Conservation (phyloP, 1,140 invertebrate species). For the Linepithema humile region DNA sequence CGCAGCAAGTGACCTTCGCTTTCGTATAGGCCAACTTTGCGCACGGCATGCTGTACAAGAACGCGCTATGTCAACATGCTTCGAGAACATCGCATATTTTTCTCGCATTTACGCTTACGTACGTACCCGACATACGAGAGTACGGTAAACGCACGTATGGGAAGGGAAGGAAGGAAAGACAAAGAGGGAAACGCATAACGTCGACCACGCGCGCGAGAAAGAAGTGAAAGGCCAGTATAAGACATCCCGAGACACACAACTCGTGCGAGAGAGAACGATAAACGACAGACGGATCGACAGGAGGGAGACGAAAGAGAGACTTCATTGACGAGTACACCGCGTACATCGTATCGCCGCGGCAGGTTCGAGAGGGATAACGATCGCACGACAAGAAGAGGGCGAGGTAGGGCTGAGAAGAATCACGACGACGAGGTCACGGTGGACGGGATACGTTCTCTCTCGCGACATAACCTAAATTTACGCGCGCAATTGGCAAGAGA, state of each 20-base stretch:
- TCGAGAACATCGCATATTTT: neutral
- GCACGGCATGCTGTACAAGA: neutral
- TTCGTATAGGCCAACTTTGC: neutral
- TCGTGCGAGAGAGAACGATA: neutral
- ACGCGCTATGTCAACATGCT: constrained; percentile 26
- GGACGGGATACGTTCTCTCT: neutral
- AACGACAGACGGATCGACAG: neutral
- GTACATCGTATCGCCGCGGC: neutral
- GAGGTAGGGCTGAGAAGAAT: neutral
- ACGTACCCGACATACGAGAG: neutral
- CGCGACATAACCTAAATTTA: constrained; percentile 64
- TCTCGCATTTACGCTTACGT: neutral
- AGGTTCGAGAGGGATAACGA: neutral
- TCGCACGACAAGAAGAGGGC: neutral
- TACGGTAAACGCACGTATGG: neutral
- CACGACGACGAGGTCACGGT: neutral
- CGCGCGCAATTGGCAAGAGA: neutral
- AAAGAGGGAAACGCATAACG: constrained; percentile 2
- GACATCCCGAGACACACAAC: neutral
- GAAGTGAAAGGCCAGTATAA: neutral
- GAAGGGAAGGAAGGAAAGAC: neutral
- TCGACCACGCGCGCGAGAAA: constrained; percentile 14
- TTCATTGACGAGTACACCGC: constrained; percentile 34
- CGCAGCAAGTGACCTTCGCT: neutral
- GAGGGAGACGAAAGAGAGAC: neutral